phyloP scores from a whole-genome alignment of 2,113 vertebrate genomes.

The Gnathochromis pfefferi region DNA sequence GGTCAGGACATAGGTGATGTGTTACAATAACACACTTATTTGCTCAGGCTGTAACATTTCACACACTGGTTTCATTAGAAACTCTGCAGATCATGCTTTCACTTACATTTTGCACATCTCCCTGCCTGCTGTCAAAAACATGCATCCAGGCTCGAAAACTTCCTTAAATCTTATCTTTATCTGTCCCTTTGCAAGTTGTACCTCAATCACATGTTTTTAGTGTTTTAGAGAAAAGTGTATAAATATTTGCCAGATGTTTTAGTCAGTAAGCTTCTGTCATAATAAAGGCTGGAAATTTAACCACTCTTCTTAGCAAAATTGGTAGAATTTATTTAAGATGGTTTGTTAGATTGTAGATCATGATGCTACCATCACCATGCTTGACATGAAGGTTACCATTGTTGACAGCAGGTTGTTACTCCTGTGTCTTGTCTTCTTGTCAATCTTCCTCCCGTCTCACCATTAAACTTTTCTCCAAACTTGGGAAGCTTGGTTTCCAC shows the following conservation, averaged over 20 bases:
- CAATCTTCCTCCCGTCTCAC: fast-evolving
- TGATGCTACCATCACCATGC: not conserved
- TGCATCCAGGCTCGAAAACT: fast-evolving
- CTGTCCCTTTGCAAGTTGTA: not conserved
- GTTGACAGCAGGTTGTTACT: fast-evolving
- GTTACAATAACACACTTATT: not conserved
- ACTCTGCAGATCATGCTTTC: not conserved
- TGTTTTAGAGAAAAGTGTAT: not conserved
- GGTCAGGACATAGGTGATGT: not conserved
- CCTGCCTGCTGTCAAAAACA: not conserved
- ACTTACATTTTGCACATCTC: not conserved
- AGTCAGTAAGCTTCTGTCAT: not conserved
- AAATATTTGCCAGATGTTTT: not conserved
- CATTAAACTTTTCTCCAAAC: not conserved
- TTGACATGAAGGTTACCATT: not conserved
- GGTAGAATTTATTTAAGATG: not conserved
- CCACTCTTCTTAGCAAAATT: fast-evolving
- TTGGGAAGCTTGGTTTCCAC: not conserved
- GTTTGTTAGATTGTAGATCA: not conserved
- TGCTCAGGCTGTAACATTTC: not conserved
- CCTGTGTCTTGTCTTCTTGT: not conserved
- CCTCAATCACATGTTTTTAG: not conserved
- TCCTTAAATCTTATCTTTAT: fast-evolving
- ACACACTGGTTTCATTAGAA: not conserved
- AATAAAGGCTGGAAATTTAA: not conserved